A percentile compares a stretch with the other conserved stretches of the same genome.
phyloP scores from a whole-genome alignment of 2,888 invertebrate genomes.

The Zhuqinia jingwanae region DNA sequence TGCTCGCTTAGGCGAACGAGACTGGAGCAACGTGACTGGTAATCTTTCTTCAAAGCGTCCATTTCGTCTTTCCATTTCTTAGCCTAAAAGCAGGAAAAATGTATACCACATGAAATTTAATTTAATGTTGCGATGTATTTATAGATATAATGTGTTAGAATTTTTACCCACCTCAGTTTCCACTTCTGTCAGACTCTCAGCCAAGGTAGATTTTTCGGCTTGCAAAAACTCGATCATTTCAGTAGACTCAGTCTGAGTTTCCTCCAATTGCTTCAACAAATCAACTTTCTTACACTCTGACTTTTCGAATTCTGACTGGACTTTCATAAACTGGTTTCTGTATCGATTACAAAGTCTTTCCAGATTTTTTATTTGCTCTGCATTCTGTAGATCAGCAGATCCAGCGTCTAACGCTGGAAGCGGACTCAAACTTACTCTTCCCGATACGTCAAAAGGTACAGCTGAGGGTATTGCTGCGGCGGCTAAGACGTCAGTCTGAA shows the following conservation, averaged over 20 bases:
- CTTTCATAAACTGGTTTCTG: slow-evolving; percentile 73
- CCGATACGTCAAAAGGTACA: slow-evolving; percentile 19
- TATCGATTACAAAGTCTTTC: slow-evolving; percentile 75
- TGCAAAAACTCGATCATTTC: slow-evolving; percentile 94
- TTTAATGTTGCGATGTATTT: neutral
- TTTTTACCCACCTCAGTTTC: slow-evolving; percentile 85
- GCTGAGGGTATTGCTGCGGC: neutral
- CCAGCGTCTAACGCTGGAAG: slow-evolving; percentile 68
- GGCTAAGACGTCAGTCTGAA: slow-evolving; percentile 74
- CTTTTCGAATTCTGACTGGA: slow-evolving; percentile 75
- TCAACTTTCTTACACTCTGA: slow-evolving; percentile 84
- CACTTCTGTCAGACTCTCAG: slow-evolving; percentile 89
- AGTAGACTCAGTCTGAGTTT: slow-evolving; percentile 89
- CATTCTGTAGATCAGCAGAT: slow-evolving; percentile 47
- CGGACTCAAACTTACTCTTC: slow-evolving; percentile 67
- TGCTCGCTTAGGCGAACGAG: slow-evolving; percentile 78
- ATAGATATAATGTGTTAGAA: neutral
- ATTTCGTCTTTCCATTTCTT: slow-evolving; percentile 75
- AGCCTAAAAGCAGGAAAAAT: slow-evolving; percentile 61
- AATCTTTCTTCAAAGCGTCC: slow-evolving; percentile 73
- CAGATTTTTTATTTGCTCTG: slow-evolving; percentile 75
- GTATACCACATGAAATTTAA: neutral
- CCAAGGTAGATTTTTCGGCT: slow-evolving; percentile 90
- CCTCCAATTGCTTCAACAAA: slow-evolving; percentile 87
- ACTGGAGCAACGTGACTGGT: slow-evolving; percentile 75